Evolutionary conservation across 2,888 invertebrate genomes (phyloP).

Genomic region (Yponomeuta malinellus): DNA sequence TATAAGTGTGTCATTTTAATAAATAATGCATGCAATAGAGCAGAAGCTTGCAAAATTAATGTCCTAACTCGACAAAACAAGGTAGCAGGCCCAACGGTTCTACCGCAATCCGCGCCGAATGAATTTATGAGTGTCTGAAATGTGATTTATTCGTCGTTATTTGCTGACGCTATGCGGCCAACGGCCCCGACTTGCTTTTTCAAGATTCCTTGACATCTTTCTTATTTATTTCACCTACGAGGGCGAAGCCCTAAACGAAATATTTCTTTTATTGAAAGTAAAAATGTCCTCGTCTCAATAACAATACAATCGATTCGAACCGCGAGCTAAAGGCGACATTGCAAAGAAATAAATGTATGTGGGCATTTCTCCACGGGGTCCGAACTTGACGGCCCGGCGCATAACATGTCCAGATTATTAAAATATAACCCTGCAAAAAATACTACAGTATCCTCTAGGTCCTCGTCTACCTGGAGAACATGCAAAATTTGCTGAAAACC

Average conservation of each 20-base stretch:
- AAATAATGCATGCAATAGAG: not conserved
- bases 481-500: too few relatives aligned
- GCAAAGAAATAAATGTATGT: constrained; percentile 1
- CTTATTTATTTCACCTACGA: not conserved
- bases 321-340: not conserved
- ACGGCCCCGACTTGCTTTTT: not conserved
- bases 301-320: not conserved
- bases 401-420: too few relatives aligned
- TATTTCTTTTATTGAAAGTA: not conserved
- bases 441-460: too few relatives aligned
- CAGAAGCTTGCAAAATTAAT: not conserved
- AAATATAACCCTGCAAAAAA: too few relatives aligned
- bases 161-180: not conserved
- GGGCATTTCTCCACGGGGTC: too few relatives aligned
- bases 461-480: too few relatives aligned
- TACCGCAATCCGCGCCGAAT: not conserved
- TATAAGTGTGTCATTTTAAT: not conserved
- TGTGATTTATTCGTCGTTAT: not conserved
- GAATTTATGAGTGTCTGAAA: not conserved
- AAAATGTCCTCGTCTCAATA: not conserved
- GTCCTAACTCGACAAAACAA: not conserved
- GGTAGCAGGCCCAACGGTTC: not conserved
- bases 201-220: not conserved
- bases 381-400: too few relatives aligned
- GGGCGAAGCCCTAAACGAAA: not conserved